Base-by-base conservation (phyloP, 2,888 invertebrate genomes). In the Lithophane semibrunnea region DNA sequence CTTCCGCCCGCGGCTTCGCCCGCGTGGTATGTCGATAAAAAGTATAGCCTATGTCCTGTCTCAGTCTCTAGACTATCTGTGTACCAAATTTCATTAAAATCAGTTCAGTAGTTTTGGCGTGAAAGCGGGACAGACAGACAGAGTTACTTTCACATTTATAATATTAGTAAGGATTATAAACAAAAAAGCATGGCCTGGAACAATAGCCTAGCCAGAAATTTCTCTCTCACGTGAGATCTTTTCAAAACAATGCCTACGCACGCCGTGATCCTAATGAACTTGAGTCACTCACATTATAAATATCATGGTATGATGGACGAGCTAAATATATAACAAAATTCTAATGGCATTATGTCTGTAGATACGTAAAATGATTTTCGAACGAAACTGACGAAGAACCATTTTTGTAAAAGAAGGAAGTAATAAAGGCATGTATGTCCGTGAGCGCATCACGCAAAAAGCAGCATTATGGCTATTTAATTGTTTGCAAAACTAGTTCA, bases 251-350 rank as follows among this genome's bases (percentile, higher is more conserved):
- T 65, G 42, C 47, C 58, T 42, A 61, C 81, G 81, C 83, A 61
- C 80, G 81, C 83, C 66, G 72, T 77, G 73, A 65, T 83, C 61
- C 70, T 77, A 81, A 84, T 82, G 83, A 79, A 75, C 80, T 74
- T 91, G 91, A 91, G 78, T 91, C 89, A 91, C 76, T 79, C 71
- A 73, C 79, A 78, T 85, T 88, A 88, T 82, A 88, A 88, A 91
- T 89, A 88, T 81, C 86, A 71, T 77, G 68, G 65, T 74, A 80
- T 89, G 88, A 90, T 90, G 81, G 73, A 88, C 82, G 87, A 81
- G 87, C 86, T 83, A 88, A 88, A 90, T 90, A 29, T 63, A 73
- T 73, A 58, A 75, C 16, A 52, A 64, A 60, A 73, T 5, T 54
- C 8, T 42, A 65, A 60, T 47, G 54, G 16, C 18, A 54, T 66